Evolutionary conservation across 2,797 vertebrate species (phyloP), one percentile per base, ranked within the genome.

Genomic region (Telmatherina bonti): DNA sequence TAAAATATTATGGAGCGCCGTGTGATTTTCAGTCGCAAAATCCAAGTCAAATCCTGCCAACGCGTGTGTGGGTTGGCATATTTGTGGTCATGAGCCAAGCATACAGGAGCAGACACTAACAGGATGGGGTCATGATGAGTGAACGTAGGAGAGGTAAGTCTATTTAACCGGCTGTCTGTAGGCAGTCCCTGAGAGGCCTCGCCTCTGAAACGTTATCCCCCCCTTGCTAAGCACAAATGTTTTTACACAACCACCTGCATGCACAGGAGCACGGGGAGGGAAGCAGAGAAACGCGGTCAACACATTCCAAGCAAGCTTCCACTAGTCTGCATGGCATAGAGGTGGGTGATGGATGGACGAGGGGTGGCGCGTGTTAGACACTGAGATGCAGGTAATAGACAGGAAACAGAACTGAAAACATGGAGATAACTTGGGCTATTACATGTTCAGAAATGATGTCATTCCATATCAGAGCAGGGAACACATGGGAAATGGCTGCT

Each of bases 261-360:
- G 67, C 43, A 47, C 62, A 36, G 67, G 72, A 66, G 60, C 67
- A 63, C 36, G 61, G 66, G 22, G 26, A 56, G 72, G 24, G 31
- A 36, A 7, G 29, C 12, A 0, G 20, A 65, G 62, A 33, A 20
- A 69, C 62, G 67, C 15, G 43, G 67, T 29, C 3, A 55, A 57
- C 33, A 54, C 83, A 88, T 92, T 90, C 83, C 88, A 79, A 72
- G 72, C 89, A 88, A 73, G 89, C 71, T 81, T 66, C 70, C 64
- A 86, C 89, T 90, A 71, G 90, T 77, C 72, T 55, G 60, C 30
- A 20, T 67, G 33, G 27, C 58, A 51, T 51, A 69, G 72, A 84
- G 56, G 52, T 51, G 43, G 82, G 70, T 24, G 81, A 67, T 1
- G 56, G 68, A 65, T 6, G 60, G 45, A 47, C 30, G 60, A 70